Evolutionary conservation across 2,113 vertebrate species (phyloP).

Genomic region (Triplophysa rosa): DNA sequence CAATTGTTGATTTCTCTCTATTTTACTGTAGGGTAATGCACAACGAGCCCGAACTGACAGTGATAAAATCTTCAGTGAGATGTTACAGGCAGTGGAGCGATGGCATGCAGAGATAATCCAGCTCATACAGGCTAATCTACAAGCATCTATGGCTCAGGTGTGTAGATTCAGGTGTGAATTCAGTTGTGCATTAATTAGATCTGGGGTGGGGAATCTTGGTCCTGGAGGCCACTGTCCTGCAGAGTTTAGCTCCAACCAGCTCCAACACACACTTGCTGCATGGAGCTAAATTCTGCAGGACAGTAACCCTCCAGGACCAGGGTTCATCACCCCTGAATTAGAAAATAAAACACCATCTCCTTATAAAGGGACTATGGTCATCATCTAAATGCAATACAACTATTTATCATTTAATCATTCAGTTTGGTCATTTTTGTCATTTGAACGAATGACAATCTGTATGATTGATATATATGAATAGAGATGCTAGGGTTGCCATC

Average conservation of each 20-base stretch:
- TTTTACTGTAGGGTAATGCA: constrained; percentile 63
- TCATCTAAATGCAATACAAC: neutral
- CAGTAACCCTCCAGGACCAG: too few species aligned
- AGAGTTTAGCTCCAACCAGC: too few species aligned
- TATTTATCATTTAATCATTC: neutral
- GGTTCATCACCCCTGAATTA: too few species aligned
- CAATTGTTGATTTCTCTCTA: neutral
- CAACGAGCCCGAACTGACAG: constrained; percentile 72
- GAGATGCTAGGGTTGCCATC: neutral
- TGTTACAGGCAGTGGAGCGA: constrained; percentile 75
- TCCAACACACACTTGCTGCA: too few species aligned
- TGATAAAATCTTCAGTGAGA: constrained; percentile 76
- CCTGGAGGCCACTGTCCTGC: too few species aligned
- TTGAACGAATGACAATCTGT: too few species aligned
- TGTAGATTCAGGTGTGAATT: constrained; percentile 6
- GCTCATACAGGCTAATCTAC: constrained; percentile 75
- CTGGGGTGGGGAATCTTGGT: too few species aligned
- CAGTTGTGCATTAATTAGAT: neutral
- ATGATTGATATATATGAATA: neutral
- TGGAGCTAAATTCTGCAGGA: too few species aligned
- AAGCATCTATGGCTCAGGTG: constrained; percentile 69
- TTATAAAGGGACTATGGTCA: neutral
- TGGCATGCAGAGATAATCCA: constrained; percentile 76
- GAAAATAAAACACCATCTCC: neutral
- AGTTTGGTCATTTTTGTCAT: too few species aligned